These are phyloP conservation scores for Falco novaeseelandiae DNA, from an alignment of 2,797 vertebrate species.

Conservation along the genomic window DNA sequence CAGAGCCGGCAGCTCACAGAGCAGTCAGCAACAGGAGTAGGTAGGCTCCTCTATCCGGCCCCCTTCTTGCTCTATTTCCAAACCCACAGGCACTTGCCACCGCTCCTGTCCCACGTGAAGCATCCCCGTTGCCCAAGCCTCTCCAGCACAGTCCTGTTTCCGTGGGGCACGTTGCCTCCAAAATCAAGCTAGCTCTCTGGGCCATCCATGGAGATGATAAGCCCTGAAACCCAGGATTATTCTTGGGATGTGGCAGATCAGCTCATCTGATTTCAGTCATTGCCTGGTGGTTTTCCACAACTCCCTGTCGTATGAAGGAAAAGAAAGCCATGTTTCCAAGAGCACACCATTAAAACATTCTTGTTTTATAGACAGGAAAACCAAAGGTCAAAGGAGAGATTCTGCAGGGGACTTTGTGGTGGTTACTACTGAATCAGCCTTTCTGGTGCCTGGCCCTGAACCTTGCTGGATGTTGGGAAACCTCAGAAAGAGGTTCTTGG, in stretches of 20 bases:
- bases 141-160: not conserved
- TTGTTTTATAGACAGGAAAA: not conserved
- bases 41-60: not conserved
- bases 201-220: not conserved
- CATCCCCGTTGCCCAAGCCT: not conserved
- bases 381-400: not conserved
- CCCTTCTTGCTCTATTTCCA: not conserved
- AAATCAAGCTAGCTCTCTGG: not conserved
- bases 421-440: not conserved
- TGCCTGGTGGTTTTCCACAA: not conserved
- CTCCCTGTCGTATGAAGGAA: not conserved
- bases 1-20: not conserved
- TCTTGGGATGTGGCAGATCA: not conserved
- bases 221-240: fast-evolving
- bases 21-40: not conserved
- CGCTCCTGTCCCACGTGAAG: fast-evolving
- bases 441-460: not conserved
- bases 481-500: not conserved
- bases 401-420: not conserved
- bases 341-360: not conserved
- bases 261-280: not conserved
- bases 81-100: not conserved
- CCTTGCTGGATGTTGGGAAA: fast-evolving
- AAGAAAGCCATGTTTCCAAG: not conserved
- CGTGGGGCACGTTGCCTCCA: not conserved